Conservation (phyloP, 2,113 vertebrate genomes). For the Oreochromis tanganicae region DNA sequence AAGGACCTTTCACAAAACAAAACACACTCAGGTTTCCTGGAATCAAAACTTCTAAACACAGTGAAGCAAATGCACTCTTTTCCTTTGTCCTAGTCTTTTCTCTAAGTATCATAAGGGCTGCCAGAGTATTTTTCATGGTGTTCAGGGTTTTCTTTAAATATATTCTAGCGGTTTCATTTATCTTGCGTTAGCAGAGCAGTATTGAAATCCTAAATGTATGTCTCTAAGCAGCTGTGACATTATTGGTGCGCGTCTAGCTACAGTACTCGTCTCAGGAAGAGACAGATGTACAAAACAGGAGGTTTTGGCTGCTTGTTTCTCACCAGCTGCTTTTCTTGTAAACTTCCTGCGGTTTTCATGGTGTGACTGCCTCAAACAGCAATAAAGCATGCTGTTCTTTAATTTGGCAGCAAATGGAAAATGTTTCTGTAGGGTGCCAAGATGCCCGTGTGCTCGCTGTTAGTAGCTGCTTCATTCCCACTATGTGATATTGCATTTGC, state of each 20-base stretch:
- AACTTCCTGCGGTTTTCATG: slow-evolving; percentile 36
- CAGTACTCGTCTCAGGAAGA: not conserved
- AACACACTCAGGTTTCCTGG: not conserved
- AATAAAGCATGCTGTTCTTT: slow-evolving; percentile 21
- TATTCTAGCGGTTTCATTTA: not conserved
- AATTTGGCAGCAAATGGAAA: slow-evolving; percentile 23
- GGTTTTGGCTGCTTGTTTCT: slow-evolving; percentile 21
- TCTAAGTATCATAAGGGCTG: not conserved
- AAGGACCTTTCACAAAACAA: not conserved
- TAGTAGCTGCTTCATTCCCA: not conserved
- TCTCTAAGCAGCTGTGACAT: not conserved
- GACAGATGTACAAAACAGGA: not conserved
- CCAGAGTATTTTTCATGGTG: not conserved
- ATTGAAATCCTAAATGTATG: not conserved
- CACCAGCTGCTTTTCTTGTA: slow-evolving; percentile 44
- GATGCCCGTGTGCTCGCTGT: not conserved
- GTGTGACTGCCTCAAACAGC: not conserved
- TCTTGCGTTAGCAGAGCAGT: not conserved
- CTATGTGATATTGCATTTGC: not conserved
- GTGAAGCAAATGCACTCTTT: not conserved
- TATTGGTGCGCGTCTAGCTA: not conserved
- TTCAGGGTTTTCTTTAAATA: not conserved
- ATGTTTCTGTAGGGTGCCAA: not conserved
- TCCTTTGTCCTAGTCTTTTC: too few relatives aligned
- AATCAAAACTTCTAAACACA: not conserved